These are phyloP conservation scores for Coregonus sp. DNA, from an alignment of 2,797 vertebrate genomes.

Conservation along the genomic window DNA sequence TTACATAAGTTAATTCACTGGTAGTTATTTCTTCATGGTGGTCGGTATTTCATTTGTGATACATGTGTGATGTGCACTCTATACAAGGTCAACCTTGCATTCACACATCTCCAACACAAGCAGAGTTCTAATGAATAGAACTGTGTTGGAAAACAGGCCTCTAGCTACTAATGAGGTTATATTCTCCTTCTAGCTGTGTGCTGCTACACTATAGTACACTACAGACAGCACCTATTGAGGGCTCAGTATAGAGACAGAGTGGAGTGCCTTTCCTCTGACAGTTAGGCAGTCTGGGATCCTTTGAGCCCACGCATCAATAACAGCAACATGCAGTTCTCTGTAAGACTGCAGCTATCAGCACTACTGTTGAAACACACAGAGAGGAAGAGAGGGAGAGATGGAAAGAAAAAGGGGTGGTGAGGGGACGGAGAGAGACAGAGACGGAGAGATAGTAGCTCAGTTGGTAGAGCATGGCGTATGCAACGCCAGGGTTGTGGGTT, in stretches of 20 bases:
- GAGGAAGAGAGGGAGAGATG: background rate
- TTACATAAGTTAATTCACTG: too few species aligned
- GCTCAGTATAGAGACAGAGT: conserved; percentile 50
- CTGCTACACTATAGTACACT: conserved; percentile 12
- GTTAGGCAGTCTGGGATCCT: conserved; percentile 43
- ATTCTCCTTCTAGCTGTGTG: conserved; percentile 4
- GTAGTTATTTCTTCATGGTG: too few species aligned
- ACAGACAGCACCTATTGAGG: conserved; percentile 35
- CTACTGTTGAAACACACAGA: background rate
- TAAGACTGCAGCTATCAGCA: conserved; percentile 29
- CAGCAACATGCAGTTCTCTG: conserved; percentile 32
- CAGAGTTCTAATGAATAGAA: too few species aligned
- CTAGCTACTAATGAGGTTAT: too few species aligned
- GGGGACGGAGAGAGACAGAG: background rate
- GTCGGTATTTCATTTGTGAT: too few species aligned
- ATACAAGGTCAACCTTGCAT: too few species aligned
- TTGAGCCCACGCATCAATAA: conserved; percentile 61
- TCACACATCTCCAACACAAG: too few species aligned
- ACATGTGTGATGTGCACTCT: too few species aligned
- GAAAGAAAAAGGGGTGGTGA: background rate
- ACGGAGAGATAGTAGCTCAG: conserved; percentile 5
- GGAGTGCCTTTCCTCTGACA: conserved; percentile 26
- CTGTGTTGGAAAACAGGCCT: too few species aligned
- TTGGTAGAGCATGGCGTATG: too few species aligned
- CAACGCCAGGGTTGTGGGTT: too few species aligned